These are phyloP conservation scores for Maniola hyperantus DNA, from an alignment of 2,888 invertebrate genomes.

Conservation along the genomic window DNA sequence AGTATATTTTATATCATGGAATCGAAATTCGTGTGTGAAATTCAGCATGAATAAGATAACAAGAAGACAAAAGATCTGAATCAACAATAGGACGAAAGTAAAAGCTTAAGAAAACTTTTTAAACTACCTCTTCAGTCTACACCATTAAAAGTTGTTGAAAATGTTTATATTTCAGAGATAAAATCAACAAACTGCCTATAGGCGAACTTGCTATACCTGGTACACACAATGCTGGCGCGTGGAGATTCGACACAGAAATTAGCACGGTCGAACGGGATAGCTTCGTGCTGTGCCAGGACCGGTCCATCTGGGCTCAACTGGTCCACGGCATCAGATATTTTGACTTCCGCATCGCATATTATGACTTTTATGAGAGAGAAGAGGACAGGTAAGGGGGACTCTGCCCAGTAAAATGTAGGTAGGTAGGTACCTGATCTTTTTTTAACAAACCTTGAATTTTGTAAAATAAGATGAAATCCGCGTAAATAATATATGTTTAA, in stretches of 20 bases:
- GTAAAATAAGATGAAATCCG: too few relatives aligned
- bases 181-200: slow-evolving; percentile 67
- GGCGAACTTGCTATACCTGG: slow-evolving; percentile 78
- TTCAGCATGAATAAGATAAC: too few relatives aligned
- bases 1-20: too few relatives aligned
- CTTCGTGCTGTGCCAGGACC: slow-evolving; percentile 85
- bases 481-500: too few relatives aligned
- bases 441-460: too few relatives aligned
- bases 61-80: too few relatives aligned
- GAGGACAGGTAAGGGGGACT: slow-evolving; percentile 62
- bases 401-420: neutral
- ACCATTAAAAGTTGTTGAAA: neutral
- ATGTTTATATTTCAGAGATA: slow-evolving; percentile 50
- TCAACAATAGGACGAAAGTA: too few relatives aligned
- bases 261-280: slow-evolving; percentile 64
- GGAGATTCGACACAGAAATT: slow-evolving; percentile 78
- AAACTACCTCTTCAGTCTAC: too few relatives aligned
- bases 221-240: slow-evolving; percentile 80
- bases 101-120: too few relatives aligned
- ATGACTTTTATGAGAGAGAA: slow-evolving; percentile 62
- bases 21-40: too few relatives aligned
- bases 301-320: slow-evolving; percentile 91
- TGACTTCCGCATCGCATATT: slow-evolving; percentile 90
- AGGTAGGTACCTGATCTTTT: too few relatives aligned
- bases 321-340: slow-evolving; percentile 92